Conservation (phyloP, 2,797 vertebrate species). For the Malacoraja senta region DNA sequence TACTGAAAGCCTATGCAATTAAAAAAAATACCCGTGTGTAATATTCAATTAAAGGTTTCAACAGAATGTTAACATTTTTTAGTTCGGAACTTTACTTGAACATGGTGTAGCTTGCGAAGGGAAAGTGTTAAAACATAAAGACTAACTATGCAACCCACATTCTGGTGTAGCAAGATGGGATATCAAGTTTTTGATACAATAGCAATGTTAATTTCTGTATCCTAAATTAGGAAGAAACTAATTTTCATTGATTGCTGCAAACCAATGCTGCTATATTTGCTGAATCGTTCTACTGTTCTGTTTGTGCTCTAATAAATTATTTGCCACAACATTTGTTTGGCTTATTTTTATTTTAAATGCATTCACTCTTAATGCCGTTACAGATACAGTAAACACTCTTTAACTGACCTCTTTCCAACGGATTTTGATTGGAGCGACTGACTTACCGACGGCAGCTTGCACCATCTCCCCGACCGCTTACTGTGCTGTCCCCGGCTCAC, state of each 20-base stretch:
- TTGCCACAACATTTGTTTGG: background rate
- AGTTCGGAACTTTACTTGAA: background rate
- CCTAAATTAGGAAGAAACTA: slow-evolving; percentile 26
- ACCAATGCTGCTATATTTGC: background rate
- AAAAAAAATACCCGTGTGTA: background rate
- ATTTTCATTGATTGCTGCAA: background rate
- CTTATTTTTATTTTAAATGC: background rate
- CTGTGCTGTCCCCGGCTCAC: too few species aligned
- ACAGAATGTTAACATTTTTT: background rate
- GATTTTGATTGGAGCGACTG: too few species aligned
- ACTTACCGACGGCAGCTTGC: too few species aligned
- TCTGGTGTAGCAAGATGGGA: background rate
- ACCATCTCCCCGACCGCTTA: too few species aligned
- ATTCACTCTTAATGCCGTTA: background rate
- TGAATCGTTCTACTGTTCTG: background rate
- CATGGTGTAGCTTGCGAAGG: too few species aligned
- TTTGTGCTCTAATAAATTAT: slow-evolving; percentile 8
- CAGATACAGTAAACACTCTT: background rate
- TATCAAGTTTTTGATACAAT: background rate
- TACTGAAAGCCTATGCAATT: background rate
- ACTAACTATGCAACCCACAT: background rate
- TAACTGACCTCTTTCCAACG: too few species aligned
- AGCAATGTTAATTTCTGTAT: background rate
- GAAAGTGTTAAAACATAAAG: background rate
- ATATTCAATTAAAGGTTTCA: background rate